Percentiles rank a stretch among this genome's conserved stretches.
phyloP scores from a whole-genome alignment of 2,888 invertebrate genomes.

The Drosophila anomalata region DNA sequence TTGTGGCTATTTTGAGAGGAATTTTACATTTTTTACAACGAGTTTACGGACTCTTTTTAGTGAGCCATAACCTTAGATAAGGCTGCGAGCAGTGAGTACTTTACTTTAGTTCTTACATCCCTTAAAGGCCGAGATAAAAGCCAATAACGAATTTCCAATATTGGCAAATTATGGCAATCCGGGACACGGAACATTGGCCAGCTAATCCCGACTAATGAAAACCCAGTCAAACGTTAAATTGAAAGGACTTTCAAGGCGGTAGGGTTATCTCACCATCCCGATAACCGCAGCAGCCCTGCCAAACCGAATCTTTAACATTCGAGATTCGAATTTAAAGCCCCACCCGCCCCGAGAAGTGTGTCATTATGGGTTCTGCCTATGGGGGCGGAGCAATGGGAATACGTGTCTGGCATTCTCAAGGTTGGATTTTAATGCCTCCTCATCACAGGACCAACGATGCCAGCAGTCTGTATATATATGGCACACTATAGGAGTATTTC shows the following conservation, averaged over 20 bases:
- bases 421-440: conserved; percentile 66
- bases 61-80: not conserved
- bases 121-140: not conserved
- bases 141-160: not conserved
- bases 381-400: conserved; percentile 46
- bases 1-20: conserved; percentile 5
- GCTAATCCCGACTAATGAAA: conserved; percentile 52
- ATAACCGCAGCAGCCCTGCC: conserved; percentile 16
- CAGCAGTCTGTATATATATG: conserved; percentile 21
- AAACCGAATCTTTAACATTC: conserved; percentile 22
- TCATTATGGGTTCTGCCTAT: conserved; percentile 31
- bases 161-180: conserved; percentile 2
- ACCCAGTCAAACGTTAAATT: conserved; percentile 63
- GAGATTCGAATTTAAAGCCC: conserved; percentile 33
- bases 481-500: conserved; percentile 11
- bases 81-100: not conserved
- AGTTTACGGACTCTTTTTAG: not conserved
- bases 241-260: conserved; percentile 35
- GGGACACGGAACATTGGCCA: conserved; percentile 42
- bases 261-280: conserved; percentile 22
- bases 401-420: conserved; percentile 77
- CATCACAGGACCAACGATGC: conserved; percentile 30
- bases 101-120: not conserved
- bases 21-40: conserved; percentile 1
- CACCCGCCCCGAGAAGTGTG: conserved; percentile 15